Conservation (phyloP, 2,888 invertebrate genomes). For the Thymelicus sylvestris region DNA sequence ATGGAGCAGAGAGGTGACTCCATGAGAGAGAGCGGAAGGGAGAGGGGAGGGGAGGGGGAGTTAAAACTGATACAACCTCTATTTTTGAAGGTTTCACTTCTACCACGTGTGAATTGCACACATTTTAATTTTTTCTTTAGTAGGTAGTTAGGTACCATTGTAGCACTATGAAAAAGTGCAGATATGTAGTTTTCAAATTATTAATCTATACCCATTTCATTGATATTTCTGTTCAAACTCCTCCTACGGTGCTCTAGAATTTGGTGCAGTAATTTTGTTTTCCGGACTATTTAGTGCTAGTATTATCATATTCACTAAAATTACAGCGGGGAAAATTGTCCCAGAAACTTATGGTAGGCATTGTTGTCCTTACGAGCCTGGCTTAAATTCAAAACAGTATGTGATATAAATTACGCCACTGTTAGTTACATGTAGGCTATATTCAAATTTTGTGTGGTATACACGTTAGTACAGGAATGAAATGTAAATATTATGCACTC, state of each 20-base stretch:
- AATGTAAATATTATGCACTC: constrained; percentile 17
- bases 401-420: constrained; percentile 19
- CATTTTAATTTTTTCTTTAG: too few relatives aligned
- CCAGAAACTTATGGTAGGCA: constrained; percentile 17
- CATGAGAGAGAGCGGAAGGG: too few relatives aligned
- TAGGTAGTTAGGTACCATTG: too few relatives aligned
- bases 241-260: not conserved
- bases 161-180: too few relatives aligned
- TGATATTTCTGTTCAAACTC: not conserved
- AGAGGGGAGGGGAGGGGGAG: too few relatives aligned
- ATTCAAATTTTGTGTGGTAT: constrained; percentile 25
- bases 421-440: constrained; percentile 25
- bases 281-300: constrained; percentile 3
- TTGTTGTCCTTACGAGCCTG: constrained; percentile 29
- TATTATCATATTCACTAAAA: constrained; percentile 15
- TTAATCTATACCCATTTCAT: too few relatives aligned
- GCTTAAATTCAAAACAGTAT: constrained; percentile 24
- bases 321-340: constrained; percentile 8
- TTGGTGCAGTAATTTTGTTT: constrained; percentile 15
- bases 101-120: too few relatives aligned
- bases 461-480: constrained; percentile 9
- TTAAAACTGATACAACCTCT: too few relatives aligned
- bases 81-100: too few relatives aligned
- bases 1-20: too few relatives aligned
- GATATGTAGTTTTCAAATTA: too few relatives aligned